Percentiles rank a stretch among this genome's conserved stretches.
Conservation (phyloP, 1,140 invertebrate species). For the Eurosta solidaginis region DNA sequence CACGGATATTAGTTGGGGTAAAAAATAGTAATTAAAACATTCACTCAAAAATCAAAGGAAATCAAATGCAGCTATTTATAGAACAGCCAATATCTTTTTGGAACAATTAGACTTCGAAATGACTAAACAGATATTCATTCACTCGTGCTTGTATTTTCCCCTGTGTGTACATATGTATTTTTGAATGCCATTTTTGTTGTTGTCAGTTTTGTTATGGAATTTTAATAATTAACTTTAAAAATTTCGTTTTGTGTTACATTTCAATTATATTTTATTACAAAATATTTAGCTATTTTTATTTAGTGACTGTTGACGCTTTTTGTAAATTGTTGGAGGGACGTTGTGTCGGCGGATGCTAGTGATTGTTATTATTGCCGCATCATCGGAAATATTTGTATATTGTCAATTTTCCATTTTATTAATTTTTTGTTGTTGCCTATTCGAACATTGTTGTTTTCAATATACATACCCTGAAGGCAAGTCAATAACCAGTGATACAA, state of each 20-base stretch:
- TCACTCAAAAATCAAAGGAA: neutral
- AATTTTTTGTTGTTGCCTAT: too few species aligned
- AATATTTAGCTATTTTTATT: constrained; percentile 12
- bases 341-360: too few species aligned
- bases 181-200: neutral
- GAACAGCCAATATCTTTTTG: too few species aligned
- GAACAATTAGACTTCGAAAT: neutral
- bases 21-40: neutral
- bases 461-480: too few species aligned
- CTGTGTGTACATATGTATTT: too few species aligned
- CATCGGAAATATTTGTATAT: neutral
- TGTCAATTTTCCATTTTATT: too few species aligned
- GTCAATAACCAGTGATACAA: too few species aligned
- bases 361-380: neutral
- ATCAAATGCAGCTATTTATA: neutral
- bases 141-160: too few species aligned
- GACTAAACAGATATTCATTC: too few species aligned
- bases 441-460: too few species aligned
- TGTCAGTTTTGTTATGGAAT: constrained; percentile 12
- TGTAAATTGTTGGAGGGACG: neutral
- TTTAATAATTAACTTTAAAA: constrained; percentile 25
- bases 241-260: neutral
- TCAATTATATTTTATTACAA: constrained; percentile 15
- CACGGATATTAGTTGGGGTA: neutral
- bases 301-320: neutral